Conservation (phyloP, 1,140 invertebrate species). For the Drosophila miranda region DNA sequence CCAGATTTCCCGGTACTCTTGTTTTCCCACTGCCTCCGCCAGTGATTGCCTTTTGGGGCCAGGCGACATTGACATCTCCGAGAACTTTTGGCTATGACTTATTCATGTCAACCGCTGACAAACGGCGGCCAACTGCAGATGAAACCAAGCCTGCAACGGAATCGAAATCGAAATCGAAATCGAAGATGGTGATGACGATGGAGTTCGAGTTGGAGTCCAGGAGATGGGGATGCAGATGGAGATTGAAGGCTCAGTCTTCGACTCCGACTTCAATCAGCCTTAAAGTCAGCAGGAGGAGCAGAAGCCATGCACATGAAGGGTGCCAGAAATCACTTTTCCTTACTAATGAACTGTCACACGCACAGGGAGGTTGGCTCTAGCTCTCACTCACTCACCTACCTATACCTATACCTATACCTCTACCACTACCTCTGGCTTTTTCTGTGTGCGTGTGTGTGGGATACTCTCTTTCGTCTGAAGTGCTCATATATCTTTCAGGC, state of each 20-base stretch:
- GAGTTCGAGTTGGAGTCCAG: constrained; percentile 26
- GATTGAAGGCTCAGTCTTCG: constrained; percentile 13
- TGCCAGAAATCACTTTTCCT: constrained; percentile 65
- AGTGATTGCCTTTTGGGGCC: constrained; percentile 11
- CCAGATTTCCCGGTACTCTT: constrained; percentile 25
- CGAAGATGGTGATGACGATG: too few relatives aligned
- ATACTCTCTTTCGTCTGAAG: constrained; percentile 32
- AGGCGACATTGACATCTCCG: constrained; percentile 42
- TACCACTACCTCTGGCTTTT: background rate
- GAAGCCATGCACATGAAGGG: background rate
- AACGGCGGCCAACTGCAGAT: constrained; percentile 55
- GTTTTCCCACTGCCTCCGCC: background rate
- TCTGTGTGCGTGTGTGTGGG: background rate
- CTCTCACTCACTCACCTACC: background rate
- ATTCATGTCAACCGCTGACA: constrained; percentile 76
- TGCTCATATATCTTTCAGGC: constrained; percentile 70
- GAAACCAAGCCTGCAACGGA: constrained; percentile 1
- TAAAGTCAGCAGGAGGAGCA: background rate
- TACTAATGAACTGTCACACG: constrained; percentile 77
- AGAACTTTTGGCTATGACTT: constrained; percentile 63
- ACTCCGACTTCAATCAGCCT: too few relatives aligned
- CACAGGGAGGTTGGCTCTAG: constrained; percentile 31
- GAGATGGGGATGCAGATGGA: too few relatives aligned
- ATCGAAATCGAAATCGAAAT: too few relatives aligned
- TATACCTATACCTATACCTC: background rate